These are phyloP conservation scores for Enteromius anoplus DNA, from an alignment of 2,797 vertebrate genomes.

Conservation along the genomic window DNA sequence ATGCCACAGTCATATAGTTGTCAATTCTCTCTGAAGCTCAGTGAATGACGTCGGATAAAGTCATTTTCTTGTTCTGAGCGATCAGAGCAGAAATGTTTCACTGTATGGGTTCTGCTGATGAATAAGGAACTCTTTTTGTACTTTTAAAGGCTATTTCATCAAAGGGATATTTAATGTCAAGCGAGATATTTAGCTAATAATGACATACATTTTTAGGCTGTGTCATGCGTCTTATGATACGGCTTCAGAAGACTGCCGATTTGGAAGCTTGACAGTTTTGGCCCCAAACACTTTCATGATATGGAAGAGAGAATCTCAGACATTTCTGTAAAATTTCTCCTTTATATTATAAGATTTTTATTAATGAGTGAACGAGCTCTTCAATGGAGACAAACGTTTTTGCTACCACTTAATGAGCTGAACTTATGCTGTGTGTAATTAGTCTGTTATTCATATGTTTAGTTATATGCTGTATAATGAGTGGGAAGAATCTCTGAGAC, in stretches of 20 bases:
- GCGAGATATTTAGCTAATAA: background rate
- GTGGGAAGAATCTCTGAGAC: background rate
- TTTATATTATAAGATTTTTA: background rate
- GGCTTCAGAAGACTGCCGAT: background rate
- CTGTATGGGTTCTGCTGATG: background rate
- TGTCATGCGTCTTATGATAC: background rate
- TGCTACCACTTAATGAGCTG: background rate
- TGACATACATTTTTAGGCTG: background rate
- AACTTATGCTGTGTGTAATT: background rate
- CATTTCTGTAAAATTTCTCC: background rate
- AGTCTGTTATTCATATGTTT: conserved; percentile 17
- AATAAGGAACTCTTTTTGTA: background rate
- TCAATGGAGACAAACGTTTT: background rate
- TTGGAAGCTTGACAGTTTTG: background rate
- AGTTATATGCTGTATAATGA: conserved; percentile 8
- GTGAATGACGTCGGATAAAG: conserved; percentile 16
- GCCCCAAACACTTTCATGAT: background rate
- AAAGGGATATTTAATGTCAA: too few species aligned
- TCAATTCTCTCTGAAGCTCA: conserved; percentile 20
- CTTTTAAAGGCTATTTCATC: background rate
- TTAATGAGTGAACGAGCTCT: background rate
- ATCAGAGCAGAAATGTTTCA: background rate
- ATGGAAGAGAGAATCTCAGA: background rate
- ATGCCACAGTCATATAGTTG: conserved; percentile 29
- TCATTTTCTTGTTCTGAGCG: background rate